These are phyloP conservation scores for Megalopta genalis DNA, from an alignment of 1,140 invertebrate genomes.

Conservation along the genomic window DNA sequence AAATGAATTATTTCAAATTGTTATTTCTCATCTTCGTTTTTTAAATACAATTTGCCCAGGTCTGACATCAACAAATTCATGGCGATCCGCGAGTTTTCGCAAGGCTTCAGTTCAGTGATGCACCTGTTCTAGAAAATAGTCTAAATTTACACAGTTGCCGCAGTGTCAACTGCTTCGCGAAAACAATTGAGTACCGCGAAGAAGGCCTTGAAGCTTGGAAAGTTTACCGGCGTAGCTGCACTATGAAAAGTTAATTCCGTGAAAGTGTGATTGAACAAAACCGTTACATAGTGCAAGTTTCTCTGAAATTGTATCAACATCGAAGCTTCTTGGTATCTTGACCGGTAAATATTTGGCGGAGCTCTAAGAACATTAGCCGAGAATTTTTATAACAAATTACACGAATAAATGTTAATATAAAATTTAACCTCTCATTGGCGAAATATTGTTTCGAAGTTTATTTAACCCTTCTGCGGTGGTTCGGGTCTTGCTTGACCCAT, in stretches of 20 bases:
- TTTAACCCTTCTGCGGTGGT: too few relatives aligned
- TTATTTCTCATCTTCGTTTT: too few relatives aligned
- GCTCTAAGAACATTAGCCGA: too few relatives aligned
- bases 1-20: too few relatives aligned
- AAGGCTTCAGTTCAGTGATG: background rate
- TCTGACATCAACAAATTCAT: too few relatives aligned
- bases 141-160: slow-evolving; percentile 22
- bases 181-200: slow-evolving; percentile 37
- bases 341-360: too few relatives aligned
- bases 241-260: slow-evolving; percentile 17
- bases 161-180: slow-evolving; percentile 2
- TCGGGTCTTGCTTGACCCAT: too few relatives aligned
- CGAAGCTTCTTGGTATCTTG: background rate
- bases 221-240: background rate
- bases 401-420: too few relatives aligned
- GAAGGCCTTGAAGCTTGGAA: slow-evolving; percentile 19
- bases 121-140: slow-evolving; percentile 27
- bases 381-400: too few relatives aligned
- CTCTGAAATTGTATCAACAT: background rate
- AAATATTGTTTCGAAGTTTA: too few relatives aligned
- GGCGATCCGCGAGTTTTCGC: background rate
- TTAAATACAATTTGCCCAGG: too few relatives aligned
- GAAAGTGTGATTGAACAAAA: background rate
- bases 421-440: too few relatives aligned
- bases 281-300: background rate